A percentile compares a stretch with the other conserved stretches of the same genome.
phyloP scores from a whole-genome alignment of 2,888 invertebrate species.

The Agrilus cyanescens region DNA sequence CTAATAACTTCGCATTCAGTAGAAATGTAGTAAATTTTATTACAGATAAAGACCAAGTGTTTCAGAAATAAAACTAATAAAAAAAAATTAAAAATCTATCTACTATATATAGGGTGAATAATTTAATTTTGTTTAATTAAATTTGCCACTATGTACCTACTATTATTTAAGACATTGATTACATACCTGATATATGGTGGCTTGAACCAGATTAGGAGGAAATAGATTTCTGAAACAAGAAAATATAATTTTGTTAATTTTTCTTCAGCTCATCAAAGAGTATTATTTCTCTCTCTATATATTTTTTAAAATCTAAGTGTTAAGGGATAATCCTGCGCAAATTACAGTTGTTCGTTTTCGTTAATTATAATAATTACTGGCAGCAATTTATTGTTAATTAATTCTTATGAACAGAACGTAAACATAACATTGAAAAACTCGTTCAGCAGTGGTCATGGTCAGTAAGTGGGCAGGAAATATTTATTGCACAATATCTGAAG shows the following conservation, averaged over 20 bases:
- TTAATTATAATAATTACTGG: too few relatives aligned
- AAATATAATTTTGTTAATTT: constrained; percentile 12
- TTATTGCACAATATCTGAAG: too few relatives aligned
- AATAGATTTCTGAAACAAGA: constrained; percentile 74
- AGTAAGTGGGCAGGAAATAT: too few relatives aligned
- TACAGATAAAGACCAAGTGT: too few relatives aligned
- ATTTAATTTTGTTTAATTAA: background rate
- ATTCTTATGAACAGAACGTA: too few relatives aligned
- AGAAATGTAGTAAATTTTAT: too few relatives aligned
- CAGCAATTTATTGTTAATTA: too few relatives aligned
- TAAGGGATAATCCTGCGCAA: background rate
- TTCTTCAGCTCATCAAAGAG: too few relatives aligned
- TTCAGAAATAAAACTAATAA: too few relatives aligned
- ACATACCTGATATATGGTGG: constrained; percentile 64
- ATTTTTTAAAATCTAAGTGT: background rate
- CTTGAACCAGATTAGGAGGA: constrained; percentile 81
- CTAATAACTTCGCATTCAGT: too few relatives aligned
- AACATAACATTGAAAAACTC: too few relatives aligned
- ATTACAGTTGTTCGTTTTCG: background rate
- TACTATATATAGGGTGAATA: background rate
- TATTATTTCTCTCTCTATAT: background rate
- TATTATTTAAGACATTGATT: background rate
- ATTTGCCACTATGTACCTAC: background rate
- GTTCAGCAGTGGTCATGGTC: too few relatives aligned
- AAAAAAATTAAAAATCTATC: background rate